These are phyloP conservation scores for Oreochromis aureus DNA, from an alignment of 2,113 vertebrate species.

Conservation along the genomic window DNA sequence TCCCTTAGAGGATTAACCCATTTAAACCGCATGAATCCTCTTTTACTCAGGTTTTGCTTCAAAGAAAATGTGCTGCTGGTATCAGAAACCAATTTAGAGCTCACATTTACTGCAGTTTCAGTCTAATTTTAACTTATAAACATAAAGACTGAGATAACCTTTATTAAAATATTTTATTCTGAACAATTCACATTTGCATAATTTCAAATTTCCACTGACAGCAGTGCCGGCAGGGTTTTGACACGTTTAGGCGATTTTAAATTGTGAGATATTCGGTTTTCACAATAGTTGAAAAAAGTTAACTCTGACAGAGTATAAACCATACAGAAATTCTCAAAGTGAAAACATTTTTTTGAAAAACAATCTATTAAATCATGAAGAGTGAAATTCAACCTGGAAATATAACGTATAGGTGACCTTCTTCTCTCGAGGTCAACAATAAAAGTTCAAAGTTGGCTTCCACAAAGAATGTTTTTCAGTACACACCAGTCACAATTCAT, in stretches of 20 bases:
- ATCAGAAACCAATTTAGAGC: background rate
- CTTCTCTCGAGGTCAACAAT: background rate
- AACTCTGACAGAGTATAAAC: background rate
- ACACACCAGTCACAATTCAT: background rate
- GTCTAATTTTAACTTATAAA: background rate
- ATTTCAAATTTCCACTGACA: background rate
- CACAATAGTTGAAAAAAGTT: background rate
- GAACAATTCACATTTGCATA: slow-evolving; percentile 4
- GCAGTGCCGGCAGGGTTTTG: background rate
- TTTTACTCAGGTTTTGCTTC: background rate
- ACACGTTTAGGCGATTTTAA: background rate
- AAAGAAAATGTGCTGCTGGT: background rate
- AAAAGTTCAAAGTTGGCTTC: background rate
- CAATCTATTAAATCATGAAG: background rate
- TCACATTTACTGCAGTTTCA: background rate
- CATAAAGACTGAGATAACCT: background rate
- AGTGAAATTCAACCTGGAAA: slow-evolving; percentile 1
- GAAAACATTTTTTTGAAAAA: slow-evolving; percentile 7
- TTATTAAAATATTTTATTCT: slow-evolving; percentile 45
- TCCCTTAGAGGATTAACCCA: background rate
- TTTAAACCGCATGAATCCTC: background rate
- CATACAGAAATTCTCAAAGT: slow-evolving; percentile 27
- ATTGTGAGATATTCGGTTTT: background rate
- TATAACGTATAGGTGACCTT: background rate
- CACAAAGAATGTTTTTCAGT: background rate